Base-by-base conservation (phyloP, 2,888 invertebrate species). In the Caenorhabditis wallacei region DNA sequence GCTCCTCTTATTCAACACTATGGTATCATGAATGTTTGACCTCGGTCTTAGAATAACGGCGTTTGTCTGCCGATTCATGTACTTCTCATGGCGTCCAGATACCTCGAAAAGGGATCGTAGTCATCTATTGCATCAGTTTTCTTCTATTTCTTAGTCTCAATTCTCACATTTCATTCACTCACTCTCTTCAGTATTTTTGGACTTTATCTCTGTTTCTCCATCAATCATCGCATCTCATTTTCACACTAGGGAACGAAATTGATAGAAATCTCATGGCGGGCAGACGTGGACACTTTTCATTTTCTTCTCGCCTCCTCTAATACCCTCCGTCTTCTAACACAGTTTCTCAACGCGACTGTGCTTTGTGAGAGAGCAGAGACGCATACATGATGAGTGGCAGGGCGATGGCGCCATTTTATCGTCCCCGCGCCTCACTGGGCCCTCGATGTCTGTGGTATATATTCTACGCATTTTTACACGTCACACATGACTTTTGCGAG, bases 1-100 rank as follows among this genome's bases (percentile, higher is more conserved):
- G n/a, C 10, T 35, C 35, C 35, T 40, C 18, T 30, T 59, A 51
- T 72, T 63, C 26, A 51, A 18, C 16, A 16, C 40, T 40, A 61
- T 46, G 22, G 70, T 43, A 72, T 63, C 57, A 75, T 75, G 66
- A 48, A 75, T 64, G 75, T 57, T 57, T 66, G 75, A 75, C 75
- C 75, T 75, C 63, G 64, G 24, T 16, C 30, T 24, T 0, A 24
- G n/a, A 53, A 20, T 37, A 51, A 22, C 20, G 57, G 30, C 48
- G 35, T 48, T 37, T 37, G 48, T 59, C 48, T 71, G 22, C 30
- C 51, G 59, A 59, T 40, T 11, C 7, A 24, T 61, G 61, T 61
- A 61, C 43, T 61, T 61, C 43, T 16, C 22, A 16, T 40, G 22
- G 40, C 40, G 59, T 26, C 43, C 24, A 22, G n/a, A n/a, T 43